Percentiles rank a stretch among this genome's conserved stretches.
These are phyloP conservation scores for Platynereis dumerilii DNA, from an alignment of 2,888 invertebrate genomes.

Conservation along the genomic window DNA sequence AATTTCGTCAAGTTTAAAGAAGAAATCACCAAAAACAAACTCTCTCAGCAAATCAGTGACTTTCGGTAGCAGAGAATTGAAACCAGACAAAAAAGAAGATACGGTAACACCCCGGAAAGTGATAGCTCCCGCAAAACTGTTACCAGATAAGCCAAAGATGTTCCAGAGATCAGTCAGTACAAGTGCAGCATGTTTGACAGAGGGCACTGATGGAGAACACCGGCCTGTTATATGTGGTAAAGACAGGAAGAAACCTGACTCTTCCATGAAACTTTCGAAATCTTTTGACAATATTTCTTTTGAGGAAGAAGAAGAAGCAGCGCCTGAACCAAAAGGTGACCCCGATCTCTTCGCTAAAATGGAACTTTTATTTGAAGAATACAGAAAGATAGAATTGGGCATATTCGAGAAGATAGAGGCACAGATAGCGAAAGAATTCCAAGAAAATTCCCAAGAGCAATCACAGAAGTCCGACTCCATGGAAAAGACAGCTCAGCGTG, in stretches of 20 bases:
- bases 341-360: not conserved
- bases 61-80: not conserved
- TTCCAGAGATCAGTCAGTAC: too few relatives aligned
- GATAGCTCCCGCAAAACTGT: conserved; percentile 16
- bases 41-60: not conserved
- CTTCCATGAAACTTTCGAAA: too few relatives aligned
- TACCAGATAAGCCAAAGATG: conserved; percentile 26
- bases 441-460: too few relatives aligned
- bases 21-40: not conserved
- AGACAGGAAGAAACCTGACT: too few relatives aligned
- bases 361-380: conserved; percentile 6
- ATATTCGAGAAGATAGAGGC: not conserved
- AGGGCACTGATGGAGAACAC: too few relatives aligned
- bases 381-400: conserved; percentile 5
- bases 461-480: too few relatives aligned
- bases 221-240: too few relatives aligned
- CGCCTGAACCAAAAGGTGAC: not conserved
- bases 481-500: too few relatives aligned
- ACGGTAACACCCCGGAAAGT: not conserved
- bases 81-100: not conserved
- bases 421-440: too few relatives aligned
- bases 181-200: too few relatives aligned
- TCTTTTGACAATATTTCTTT: not conserved
- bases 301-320: too few relatives aligned
- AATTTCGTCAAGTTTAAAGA: too few relatives aligned